Conservation (phyloP, 2,888 invertebrate genomes). For the Alitta virens region DNA sequence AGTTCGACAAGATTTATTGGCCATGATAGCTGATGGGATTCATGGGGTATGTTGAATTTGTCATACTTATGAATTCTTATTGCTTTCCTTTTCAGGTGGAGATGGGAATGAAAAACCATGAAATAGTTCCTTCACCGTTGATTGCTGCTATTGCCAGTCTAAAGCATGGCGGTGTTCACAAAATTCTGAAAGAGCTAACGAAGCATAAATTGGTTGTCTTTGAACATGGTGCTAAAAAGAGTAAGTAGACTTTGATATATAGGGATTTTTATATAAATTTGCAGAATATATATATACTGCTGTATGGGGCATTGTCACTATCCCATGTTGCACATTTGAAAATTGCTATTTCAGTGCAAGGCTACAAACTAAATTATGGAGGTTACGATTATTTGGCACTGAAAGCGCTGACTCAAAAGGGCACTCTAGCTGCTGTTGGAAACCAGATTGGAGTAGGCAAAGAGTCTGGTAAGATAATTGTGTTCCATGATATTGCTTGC, state of each 20-base stretch:
- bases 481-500: neutral
- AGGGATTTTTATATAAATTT: neutral
- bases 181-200: slow-evolving; percentile 82
- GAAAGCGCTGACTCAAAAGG: slow-evolving; percentile 77
- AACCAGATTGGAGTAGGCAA: slow-evolving; percentile 99
- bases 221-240: slow-evolving; percentile 81
- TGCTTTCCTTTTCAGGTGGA: slow-evolving; percentile 78
- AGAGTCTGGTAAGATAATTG: slow-evolving; percentile 77
- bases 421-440: slow-evolving; percentile 78
- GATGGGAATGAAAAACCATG: slow-evolving; percentile 99
- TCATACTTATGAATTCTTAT: too few species aligned
- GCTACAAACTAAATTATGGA: slow-evolving; percentile 89
- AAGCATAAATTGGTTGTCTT: slow-evolving; percentile 88
- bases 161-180: slow-evolving; percentile 89
- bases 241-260: slow-evolving; percentile 27
- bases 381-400: slow-evolving; percentile 97
- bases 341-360: slow-evolving; percentile 71
- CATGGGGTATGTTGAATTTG: too few species aligned
- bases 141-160: slow-evolving; percentile 91
- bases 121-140: slow-evolving; percentile 85
- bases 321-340: too few species aligned
- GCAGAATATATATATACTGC: neutral
- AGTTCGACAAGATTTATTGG: too few species aligned
- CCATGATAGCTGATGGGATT: too few species aligned
- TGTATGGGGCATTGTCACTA: too few species aligned